These are phyloP conservation scores for Watsonalla binaria DNA, from an alignment of 2,888 invertebrate genomes.

Conservation along the genomic window DNA sequence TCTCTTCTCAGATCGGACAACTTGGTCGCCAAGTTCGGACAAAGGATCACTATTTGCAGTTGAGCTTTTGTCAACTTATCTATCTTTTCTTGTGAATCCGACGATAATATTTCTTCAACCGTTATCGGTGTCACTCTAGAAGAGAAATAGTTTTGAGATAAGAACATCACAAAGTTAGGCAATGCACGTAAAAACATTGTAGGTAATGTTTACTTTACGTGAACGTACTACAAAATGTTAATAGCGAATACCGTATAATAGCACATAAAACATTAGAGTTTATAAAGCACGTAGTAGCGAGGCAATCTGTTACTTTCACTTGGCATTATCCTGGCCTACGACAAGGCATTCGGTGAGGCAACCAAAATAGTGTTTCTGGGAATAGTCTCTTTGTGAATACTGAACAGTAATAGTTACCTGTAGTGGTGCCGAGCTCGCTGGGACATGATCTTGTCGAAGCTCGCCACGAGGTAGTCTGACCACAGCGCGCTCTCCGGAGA, in stretches of 20 bases:
- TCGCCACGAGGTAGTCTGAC: conserved; percentile 89
- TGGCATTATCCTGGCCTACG: conserved; percentile 1
- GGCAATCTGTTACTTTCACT: conserved; percentile 5
- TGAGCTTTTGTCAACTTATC: conserved; percentile 82
- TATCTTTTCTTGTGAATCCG: conserved; percentile 68
- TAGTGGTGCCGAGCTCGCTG: conserved; percentile 89
- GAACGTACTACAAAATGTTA: not conserved
- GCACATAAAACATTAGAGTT: not conserved
- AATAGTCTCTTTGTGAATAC: conserved; percentile 1
- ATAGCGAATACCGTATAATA: not conserved
- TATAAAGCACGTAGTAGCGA: not conserved
- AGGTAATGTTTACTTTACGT: not conserved
- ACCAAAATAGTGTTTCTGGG: conserved; percentile 1
- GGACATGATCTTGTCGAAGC: conserved; percentile 91
- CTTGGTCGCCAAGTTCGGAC: conserved; percentile 84
- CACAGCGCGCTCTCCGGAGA: conserved; percentile 88
- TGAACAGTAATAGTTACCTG: conserved; percentile 76
- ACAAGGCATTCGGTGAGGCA: not conserved
- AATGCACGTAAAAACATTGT: not conserved
- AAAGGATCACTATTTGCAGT: conserved; percentile 88
- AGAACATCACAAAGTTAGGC: not conserved
- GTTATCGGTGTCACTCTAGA: conserved; percentile 85
- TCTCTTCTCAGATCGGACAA: conserved; percentile 77
- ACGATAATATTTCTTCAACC: conserved; percentile 82
- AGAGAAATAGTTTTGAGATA: not conserved